Base-by-base conservation (phyloP, 2,113 vertebrate species). In the Misgurnus mizolepis region DNA sequence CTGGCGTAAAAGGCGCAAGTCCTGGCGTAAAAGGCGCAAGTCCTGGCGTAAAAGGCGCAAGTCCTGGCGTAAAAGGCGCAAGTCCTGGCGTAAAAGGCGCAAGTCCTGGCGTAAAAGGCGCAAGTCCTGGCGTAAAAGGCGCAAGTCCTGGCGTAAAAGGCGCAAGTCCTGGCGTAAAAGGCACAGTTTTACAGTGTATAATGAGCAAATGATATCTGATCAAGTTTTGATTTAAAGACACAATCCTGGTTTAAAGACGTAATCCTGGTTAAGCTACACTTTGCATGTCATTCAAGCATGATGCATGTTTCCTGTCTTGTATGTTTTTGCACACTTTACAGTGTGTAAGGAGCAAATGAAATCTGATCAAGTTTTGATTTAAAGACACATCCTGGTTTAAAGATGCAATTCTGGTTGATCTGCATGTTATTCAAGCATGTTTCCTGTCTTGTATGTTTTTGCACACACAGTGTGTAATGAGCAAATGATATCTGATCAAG, bases 271-370 rank as follows among this genome's bases (percentile, higher is more conserved):
- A n/a, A 56, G 17, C 55, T n/a, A 15, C 55, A 7, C 61, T 64
- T 0, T 10, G 8, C 18, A 34, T 64, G 34, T 74, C 61, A 74
- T 45, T 2, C 0, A n/a, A 27, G 71, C 12, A 34, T 61, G 56
- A 45, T 61, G 41, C 8, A 11, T 56, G 22, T 40, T 50, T 22
- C 39, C 22, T 56, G 50, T 0, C 4, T 71, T 56, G 55, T 4
- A 3, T 71, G 71, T 45, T 61, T 74, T 45, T 74, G 56, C 45
- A 73, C 22, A 1, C 22, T 41, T 60, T 41, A 74, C 71, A 27
- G n/a, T 61, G 9, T 47, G 18, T 27, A 27, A 74, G 15, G 40
- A 74, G 55, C n/a, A 74, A 74, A 61, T 45, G 3, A 64, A 34
- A 58, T 58, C 55, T 58, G 7, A 55, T 55, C 17, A 71, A 40